phyloP scores from a whole-genome alignment of 2,888 invertebrate species.

The Cantharis rustica region DNA sequence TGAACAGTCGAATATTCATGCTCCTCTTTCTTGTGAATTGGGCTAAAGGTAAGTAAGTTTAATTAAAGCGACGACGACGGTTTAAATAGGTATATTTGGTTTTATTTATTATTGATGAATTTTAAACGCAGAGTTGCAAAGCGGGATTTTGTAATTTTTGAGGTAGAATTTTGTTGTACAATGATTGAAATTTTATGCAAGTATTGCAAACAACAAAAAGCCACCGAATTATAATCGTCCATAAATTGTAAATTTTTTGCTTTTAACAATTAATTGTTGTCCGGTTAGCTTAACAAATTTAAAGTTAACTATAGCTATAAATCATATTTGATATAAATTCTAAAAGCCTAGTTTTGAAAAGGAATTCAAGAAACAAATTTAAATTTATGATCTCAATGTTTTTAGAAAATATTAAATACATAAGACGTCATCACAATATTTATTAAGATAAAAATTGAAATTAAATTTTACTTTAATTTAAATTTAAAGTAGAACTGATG shows the following conservation, averaged over 20 bases:
- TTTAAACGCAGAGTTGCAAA: background rate
- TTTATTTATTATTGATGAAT: background rate
- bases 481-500: background rate
- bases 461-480: background rate
- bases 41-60: background rate
- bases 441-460: background rate
- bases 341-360: background rate
- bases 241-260: background rate
- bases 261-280: background rate
- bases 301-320: background rate
- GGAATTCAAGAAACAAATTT: background rate
- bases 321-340: background rate
- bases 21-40: background rate
- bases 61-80: background rate
- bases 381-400: background rate
- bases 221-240: background rate
- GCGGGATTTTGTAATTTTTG: background rate
- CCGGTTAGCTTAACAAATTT: background rate
- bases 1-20: background rate
- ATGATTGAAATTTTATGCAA: background rate
- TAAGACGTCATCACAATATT: background rate
- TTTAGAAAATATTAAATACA: background rate
- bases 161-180: background rate
- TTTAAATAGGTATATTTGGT: background rate
- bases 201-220: background rate